phyloP scores from a whole-genome alignment of 2,888 invertebrate species.

The Pimpla rufipes region DNA sequence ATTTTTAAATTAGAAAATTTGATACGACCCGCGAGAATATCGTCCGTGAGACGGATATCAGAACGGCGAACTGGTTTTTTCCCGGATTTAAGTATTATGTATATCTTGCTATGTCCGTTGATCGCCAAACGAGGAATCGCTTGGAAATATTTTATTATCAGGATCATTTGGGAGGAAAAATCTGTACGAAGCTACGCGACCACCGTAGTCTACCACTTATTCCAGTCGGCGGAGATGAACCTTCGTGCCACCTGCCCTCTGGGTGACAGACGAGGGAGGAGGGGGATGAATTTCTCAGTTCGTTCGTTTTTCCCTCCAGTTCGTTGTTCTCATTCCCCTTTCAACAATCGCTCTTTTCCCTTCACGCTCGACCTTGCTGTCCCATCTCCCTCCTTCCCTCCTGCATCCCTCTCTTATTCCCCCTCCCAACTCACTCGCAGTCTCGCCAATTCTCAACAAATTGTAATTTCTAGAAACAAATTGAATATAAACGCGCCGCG shows the following conservation, averaged over 20 bases:
- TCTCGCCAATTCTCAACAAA: constrained; percentile 79
- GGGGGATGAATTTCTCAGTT: constrained; percentile 57
- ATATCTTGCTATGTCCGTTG: not conserved
- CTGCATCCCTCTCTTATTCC: not conserved
- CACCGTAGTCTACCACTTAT: constrained; percentile 29
- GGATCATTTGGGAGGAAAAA: not conserved
- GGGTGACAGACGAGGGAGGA: constrained; percentile 39
- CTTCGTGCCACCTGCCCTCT: constrained; percentile 2
- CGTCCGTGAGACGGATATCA: not conserved
- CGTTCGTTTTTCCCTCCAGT: constrained; percentile 52
- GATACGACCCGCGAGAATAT: not conserved
- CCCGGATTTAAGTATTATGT: too few species aligned
- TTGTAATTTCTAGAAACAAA: constrained; percentile 84
- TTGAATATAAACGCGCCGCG: constrained; percentile 83
- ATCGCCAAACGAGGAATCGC: not conserved
- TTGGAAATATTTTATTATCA: not conserved
- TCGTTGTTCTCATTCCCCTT: constrained; percentile 40
- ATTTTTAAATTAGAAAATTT: not conserved
- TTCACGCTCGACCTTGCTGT: constrained; percentile 15
- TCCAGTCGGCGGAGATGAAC: constrained; percentile 35
- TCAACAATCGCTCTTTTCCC: constrained; percentile 41
- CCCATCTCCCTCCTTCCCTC: constrained; percentile 2
- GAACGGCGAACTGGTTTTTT: not conserved
- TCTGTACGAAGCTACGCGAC: not conserved
- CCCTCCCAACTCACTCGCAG: constrained; percentile 41